Percentiles rank a stretch among this genome's conserved stretches.
These are phyloP conservation scores for Chiloscyllium punctatum DNA, from an alignment of 2,797 vertebrate genomes.

Conservation along the genomic window DNA sequence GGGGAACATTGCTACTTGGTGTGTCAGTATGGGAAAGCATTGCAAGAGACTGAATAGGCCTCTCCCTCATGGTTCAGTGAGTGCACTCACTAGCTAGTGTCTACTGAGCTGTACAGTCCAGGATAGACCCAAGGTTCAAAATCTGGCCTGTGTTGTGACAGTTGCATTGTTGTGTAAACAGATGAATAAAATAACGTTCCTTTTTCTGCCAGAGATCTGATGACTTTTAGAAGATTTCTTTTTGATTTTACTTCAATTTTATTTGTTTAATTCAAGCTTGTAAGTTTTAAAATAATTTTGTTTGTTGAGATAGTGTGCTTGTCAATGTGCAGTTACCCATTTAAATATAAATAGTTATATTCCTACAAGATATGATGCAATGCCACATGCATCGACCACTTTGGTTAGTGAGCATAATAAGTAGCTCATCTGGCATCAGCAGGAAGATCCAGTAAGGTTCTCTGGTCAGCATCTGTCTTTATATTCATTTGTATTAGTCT, in stretches of 20 bases:
- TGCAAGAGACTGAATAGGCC: neutral
- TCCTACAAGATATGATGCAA: too few species aligned
- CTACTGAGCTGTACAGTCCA: neutral
- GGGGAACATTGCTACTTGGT: neutral
- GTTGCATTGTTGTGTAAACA: neutral
- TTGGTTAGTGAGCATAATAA: too few species aligned
- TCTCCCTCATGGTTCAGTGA: slow-evolving; percentile 1
- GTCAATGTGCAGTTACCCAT: too few species aligned
- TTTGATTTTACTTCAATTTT: neutral
- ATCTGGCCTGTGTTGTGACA: neutral
- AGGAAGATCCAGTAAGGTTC: too few species aligned
- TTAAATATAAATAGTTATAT: too few species aligned
- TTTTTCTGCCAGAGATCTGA: neutral
- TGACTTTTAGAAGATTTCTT: neutral
- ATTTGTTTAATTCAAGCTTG: neutral
- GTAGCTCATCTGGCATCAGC: too few species aligned
- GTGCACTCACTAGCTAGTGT: neutral
- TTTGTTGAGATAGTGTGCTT: neutral
- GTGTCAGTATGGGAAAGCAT: slow-evolving; percentile 17
- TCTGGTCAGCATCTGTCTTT: too few species aligned
- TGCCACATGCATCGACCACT: too few species aligned
- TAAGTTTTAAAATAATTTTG: neutral
- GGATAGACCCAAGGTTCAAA: neutral
- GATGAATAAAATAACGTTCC: neutral
- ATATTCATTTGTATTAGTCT: too few species aligned